These are phyloP conservation scores for Zygogramma bicolorata DNA, from an alignment of 2,888 invertebrate species.

Conservation along the genomic window DNA sequence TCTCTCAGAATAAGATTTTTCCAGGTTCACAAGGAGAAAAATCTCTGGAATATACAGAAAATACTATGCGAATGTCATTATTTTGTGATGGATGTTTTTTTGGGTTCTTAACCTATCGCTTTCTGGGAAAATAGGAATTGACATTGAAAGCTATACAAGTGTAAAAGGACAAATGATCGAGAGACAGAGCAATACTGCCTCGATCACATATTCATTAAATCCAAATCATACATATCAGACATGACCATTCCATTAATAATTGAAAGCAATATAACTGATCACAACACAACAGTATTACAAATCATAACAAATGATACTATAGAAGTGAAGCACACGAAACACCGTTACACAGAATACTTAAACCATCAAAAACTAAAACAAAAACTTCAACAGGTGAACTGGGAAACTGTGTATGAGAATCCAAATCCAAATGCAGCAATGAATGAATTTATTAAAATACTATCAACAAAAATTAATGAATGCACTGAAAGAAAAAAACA, in stretches of 20 bases:
- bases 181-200: no score
- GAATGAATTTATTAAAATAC: slow-evolving; percentile 3
- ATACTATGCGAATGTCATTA: no score
- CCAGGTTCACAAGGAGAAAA: no score
- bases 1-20: no score
- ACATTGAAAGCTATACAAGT: no score
- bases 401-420: not conserved
- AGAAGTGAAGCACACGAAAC: not conserved
- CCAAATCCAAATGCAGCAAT: not conserved
- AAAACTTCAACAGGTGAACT: slow-evolving; percentile 5
- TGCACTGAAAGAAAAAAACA: not conserved
- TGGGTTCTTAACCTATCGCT: no score
- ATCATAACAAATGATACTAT: not conserved
- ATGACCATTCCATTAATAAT: not conserved
- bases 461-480: not conserved
- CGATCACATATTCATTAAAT: slow-evolving; percentile 1
- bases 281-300: not conserved
- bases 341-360: not conserved
- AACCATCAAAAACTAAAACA: slow-evolving; percentile 1
- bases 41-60: no score
- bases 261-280: slow-evolving; percentile 6
- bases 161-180: no score
- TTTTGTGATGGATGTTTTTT: no score
- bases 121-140: no score
- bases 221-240: slow-evolving; percentile 12